Evolutionary conservation across 2,797 vertebrate genomes (phyloP).

Genomic region (Peromyscus melanophrys): DNA sequence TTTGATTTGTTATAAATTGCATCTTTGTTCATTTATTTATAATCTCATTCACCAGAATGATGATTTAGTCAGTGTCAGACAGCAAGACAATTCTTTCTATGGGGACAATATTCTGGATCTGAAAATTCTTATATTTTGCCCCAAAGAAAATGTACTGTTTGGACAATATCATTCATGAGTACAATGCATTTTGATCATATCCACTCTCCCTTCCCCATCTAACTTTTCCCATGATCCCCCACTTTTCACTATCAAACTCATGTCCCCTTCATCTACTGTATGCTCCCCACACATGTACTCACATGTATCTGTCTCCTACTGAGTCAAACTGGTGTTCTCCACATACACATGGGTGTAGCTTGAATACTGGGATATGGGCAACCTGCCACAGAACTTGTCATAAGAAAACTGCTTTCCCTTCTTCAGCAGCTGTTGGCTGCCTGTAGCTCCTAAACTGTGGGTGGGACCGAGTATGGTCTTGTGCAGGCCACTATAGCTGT

Average conservation of each 20-base stretch:
- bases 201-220: not conserved
- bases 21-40: constrained; percentile 20
- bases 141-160: not conserved
- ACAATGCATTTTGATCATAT: not conserved
- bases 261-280: not conserved
- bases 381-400: not conserved
- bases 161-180: not conserved
- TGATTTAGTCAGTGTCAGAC: not conserved
- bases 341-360: not conserved
- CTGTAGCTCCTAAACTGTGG: not conserved
- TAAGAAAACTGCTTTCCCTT: not conserved
- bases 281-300: not conserved
- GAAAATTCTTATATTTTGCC: not conserved
- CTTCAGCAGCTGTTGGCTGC: not conserved
- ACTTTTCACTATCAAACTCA: not conserved
- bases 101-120: not conserved
- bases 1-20: not conserved
- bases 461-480: too few relatives aligned
- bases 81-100: not conserved
- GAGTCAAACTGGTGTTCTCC: not conserved
- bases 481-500: not conserved
- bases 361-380: not conserved
- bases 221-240: not conserved
- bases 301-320: not conserved
- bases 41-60: not conserved